These are phyloP conservation scores for Ranitomeya variabilis DNA, from an alignment of 2,113 vertebrate species.

Conservation along the genomic window DNA sequence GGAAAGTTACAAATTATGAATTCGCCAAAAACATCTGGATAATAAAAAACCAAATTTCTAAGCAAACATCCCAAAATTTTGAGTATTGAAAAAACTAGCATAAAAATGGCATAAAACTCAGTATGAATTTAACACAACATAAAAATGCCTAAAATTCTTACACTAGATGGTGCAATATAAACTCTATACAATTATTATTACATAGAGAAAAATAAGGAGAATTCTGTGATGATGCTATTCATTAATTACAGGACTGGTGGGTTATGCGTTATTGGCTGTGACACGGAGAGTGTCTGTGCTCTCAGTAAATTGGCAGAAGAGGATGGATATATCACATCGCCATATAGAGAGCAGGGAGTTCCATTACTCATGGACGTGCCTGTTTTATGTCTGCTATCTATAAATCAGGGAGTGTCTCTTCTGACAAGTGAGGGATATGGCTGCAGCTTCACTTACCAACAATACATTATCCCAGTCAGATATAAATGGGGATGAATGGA, in stretches of 20 bases:
- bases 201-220: background rate
- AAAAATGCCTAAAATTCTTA: too few relatives aligned
- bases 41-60: too few relatives aligned
- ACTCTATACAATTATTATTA: background rate
- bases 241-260: background rate
- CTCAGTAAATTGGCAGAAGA: background rate
- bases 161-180: too few relatives aligned
- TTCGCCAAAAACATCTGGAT: too few relatives aligned
- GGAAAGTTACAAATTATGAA: too few relatives aligned
- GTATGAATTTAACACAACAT: too few relatives aligned
- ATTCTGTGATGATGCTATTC: background rate
- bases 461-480: background rate
- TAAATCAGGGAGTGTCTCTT: slow-evolving; percentile 12
- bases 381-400: slow-evolving; percentile 13
- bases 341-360: background rate
- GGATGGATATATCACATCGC: background rate
- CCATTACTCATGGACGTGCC: slow-evolving; percentile 25
- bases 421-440: slow-evolving; percentile 18
- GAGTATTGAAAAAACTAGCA: too few relatives aligned
- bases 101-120: too few relatives aligned
- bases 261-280: background rate
- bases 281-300: background rate
- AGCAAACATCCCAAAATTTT: too few relatives aligned
- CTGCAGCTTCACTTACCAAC: background rate
- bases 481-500: slow-evolving; percentile 5